Evolutionary conservation across 2,888 invertebrate species (phyloP), one percentile per base, ranked within the genome.

Genomic region (Antitype chi): DNA sequence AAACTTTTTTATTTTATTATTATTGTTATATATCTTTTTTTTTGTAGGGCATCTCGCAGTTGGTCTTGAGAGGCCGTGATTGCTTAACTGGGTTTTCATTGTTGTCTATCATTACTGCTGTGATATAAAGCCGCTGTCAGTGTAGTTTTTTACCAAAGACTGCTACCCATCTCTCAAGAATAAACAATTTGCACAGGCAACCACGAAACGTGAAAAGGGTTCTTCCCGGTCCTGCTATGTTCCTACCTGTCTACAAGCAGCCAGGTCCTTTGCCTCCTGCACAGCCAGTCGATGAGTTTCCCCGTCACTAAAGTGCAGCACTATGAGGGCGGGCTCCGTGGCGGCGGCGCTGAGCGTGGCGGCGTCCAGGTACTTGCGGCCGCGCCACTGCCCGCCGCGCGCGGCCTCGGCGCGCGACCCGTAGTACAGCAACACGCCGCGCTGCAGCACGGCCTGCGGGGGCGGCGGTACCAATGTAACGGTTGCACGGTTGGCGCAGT

Each of bases 291-390:
- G 91, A 89, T 97, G 97, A 73, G 95, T 94, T 78, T 97, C 97
- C 0, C 97, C 97, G 91, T 97, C 97, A 81, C 97, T 97, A 90
- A 97, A 97, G 88, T 92, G 90, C 23, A 97, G 90, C 75, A 96
- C 90, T 74, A 97, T 91, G 4, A 96, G 94, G 28, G 97, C 96
- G 25, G 95, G 95, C 82, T 97, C 97, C 9, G 92, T 85, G 70
- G 90, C 93, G 11, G 96, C 91, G 4, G 97, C 94, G 47, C 92
- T 85, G 2, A 97, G 92, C 49, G 94, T 91, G 9, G 98, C 97
- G 17, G 97, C 97, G 94, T 98, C 98, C 62, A 98, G 93, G 94
- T 98, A 98, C 92, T 97, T 97, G 90, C 97, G 97, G 43, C 97
- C 97, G 74, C 97, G 97, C 87, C 97, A 95, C 7, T 97, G 96